Percentiles rank a stretch among this genome's conserved stretches.
Evolutionary conservation across 2,888 invertebrate species (phyloP).

Genomic region (Ctena decussata): DNA sequence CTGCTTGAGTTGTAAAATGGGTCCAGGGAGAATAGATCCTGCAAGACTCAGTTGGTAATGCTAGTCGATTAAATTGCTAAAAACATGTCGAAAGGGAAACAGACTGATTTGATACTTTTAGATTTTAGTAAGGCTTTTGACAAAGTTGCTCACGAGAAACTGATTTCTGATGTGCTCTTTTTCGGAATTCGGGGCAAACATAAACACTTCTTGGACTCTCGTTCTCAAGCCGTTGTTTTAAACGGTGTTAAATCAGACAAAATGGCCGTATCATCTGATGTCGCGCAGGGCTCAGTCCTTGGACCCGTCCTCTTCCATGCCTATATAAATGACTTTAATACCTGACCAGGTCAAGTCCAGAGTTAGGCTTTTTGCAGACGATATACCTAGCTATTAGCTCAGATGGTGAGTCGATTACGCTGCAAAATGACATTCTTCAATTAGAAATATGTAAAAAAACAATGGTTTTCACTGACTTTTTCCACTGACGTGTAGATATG

Average conservation of each 20-base stretch:
- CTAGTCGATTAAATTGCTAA: background rate
- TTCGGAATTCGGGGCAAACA: background rate
- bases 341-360: no score
- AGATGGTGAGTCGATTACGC: no score
- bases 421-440: no score
- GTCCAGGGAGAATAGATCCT: background rate
- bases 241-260: background rate
- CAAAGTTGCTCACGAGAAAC: background rate
- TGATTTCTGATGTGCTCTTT: background rate
- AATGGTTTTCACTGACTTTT: no score
- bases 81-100: background rate
- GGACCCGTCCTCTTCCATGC: no score
- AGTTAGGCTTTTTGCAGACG: no score
- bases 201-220: background rate
- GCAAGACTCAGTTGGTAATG: constrained; percentile 2
- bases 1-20: background rate
- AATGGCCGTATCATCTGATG: background rate
- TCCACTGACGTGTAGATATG: no score
- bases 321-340: no score
- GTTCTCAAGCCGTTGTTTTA: background rate
- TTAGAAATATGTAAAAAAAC: no score
- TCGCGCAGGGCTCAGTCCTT: no score
- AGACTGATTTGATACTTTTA: background rate
- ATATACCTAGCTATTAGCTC: no score
- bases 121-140: constrained; percentile 4